Evolutionary conservation across 2,888 invertebrate genomes (phyloP).

Genomic region (Osedax fenrisi): DNA sequence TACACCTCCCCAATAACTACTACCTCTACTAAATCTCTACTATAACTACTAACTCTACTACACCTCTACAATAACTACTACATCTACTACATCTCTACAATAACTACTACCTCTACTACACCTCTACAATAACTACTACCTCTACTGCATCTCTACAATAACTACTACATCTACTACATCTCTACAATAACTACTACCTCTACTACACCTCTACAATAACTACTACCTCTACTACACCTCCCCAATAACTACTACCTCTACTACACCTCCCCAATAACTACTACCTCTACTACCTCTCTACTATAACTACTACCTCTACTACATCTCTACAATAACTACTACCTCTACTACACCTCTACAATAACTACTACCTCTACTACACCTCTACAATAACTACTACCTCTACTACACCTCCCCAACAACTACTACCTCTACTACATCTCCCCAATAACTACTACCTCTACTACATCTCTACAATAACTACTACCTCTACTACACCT

Average conservation of each 20-base stretch:
- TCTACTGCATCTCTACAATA: background rate
- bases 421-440: background rate
- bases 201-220: background rate
- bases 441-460: too few species aligned
- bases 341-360: too few species aligned
- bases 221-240: too few species aligned
- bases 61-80: background rate
- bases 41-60: background rate
- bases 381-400: too few species aligned
- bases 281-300: background rate
- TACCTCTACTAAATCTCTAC: background rate
- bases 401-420: background rate
- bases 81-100: background rate
- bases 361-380: background rate
- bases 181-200: background rate
- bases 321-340: too few species aligned
- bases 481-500: background rate
- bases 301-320: background rate
- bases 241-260: background rate
- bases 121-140: background rate
- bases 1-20: too few species aligned
- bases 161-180: background rate
- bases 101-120: too few species aligned
- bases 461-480: background rate
- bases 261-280: too few species aligned